Evolutionary conservation across 2,888 invertebrate species (phyloP).

Genomic region (Criorhina ranunculi): DNA sequence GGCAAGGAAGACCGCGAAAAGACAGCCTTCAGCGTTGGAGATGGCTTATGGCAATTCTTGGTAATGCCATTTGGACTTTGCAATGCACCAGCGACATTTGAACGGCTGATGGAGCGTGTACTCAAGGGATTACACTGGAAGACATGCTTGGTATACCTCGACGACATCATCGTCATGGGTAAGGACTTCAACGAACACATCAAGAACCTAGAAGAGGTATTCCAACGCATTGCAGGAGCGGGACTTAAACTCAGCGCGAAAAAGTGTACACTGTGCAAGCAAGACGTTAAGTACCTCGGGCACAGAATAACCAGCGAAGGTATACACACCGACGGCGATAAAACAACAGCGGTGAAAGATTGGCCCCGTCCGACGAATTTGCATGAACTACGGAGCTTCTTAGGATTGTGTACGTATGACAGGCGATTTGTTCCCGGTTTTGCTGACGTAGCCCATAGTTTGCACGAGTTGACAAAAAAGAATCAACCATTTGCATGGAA

Average conservation of each 20-base stretch:
- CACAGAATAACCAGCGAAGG: conserved; percentile 11
- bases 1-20: conserved; percentile 40
- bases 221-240: conserved; percentile 8
- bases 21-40: conserved; percentile 76
- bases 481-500: conserved; percentile 25
- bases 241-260: conserved; percentile 26
- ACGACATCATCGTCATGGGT: conserved; percentile 6
- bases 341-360: conserved; percentile 6
- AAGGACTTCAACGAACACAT: conserved; percentile 64
- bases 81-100: not conserved
- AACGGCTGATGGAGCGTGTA: not conserved
- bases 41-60: conserved; percentile 64
- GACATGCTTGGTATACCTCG: not conserved
- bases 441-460: conserved; percentile 17
- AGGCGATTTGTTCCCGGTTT: too few species aligned
- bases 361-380: too few species aligned
- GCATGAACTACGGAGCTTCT: too few species aligned
- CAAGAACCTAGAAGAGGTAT: conserved; percentile 11
- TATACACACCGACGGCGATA: conserved; percentile 11
- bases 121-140: not conserved
- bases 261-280: conserved; percentile 16
- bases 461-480: conserved; percentile 32
- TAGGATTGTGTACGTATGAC: conserved; percentile 53
- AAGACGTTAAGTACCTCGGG: conserved; percentile 36
- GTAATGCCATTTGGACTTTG: too few species aligned